A percentile compares a stretch with the other conserved stretches of the same genome.
Evolutionary conservation across 2,113 vertebrate genomes (phyloP).

Genomic region (Pygathrix nemaeus): DNA sequence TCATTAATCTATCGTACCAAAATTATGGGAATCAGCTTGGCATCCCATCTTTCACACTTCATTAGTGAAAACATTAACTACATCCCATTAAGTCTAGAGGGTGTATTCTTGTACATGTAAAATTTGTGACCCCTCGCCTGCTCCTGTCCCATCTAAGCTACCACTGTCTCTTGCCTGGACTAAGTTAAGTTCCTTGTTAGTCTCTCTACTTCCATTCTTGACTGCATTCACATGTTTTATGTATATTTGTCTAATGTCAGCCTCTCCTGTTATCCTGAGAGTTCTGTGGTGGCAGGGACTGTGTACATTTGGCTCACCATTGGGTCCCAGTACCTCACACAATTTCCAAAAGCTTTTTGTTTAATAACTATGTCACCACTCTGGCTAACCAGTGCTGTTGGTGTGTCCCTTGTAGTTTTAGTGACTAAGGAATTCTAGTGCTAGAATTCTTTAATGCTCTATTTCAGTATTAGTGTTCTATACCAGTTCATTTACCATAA

Average conservation of each 20-base stretch:
- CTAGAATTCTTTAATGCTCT: constrained; percentile 7
- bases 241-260: background rate
- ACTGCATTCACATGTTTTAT: background rate
- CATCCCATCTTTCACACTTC: background rate
- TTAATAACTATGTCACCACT: background rate
- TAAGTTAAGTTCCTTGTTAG: background rate
- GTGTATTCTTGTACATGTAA: background rate
- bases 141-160: background rate
- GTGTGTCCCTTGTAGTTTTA: background rate
- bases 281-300: background rate
- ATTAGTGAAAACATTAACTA: background rate
- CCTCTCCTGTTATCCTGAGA: background rate
- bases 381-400: background rate
- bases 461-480: constrained; percentile 3
- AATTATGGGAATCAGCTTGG: background rate
- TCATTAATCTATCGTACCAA: background rate
- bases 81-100: background rate
- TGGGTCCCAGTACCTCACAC: background rate
- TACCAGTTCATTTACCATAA: constrained; percentile 29
- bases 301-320: background rate
- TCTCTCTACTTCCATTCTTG: background rate
- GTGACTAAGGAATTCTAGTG: background rate
- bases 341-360: background rate
- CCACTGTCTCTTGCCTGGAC: background rate
- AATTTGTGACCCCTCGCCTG: background rate